These are phyloP conservation scores for Bombus sibiricus DNA, from an alignment of 1,140 invertebrate genomes.

Conservation along the genomic window DNA sequence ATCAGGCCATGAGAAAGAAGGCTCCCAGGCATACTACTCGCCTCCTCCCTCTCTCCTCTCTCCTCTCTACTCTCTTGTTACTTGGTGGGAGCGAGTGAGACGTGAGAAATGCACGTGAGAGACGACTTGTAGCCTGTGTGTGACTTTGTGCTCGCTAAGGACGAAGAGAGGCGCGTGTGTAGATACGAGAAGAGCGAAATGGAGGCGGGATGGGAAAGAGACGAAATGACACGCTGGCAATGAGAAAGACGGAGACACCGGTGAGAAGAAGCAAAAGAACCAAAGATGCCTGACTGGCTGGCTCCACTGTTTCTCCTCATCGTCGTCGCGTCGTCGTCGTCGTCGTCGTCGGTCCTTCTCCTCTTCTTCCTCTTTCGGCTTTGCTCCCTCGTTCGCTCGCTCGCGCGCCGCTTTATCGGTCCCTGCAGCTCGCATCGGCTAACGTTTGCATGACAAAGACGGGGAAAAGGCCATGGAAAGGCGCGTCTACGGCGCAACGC, in stretches of 20 bases:
- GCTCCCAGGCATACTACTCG: conserved; percentile 35
- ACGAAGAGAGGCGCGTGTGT: conserved; percentile 20
- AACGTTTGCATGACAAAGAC: conserved; percentile 61
- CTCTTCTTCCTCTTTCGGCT: conserved; percentile 9
- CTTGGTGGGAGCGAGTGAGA: conserved; percentile 26
- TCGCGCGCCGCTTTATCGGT: background rate
- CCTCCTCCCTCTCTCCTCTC: background rate
- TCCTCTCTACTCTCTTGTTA: background rate
- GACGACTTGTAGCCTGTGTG: background rate
- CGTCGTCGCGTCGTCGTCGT: conserved; percentile 27
- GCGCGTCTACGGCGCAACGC: conserved; percentile 30
- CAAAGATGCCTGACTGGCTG: conserved; percentile 33
- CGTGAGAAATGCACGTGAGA: conserved; percentile 29
- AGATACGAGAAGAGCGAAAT: conserved; percentile 30
- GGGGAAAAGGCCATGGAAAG: conserved; percentile 58
- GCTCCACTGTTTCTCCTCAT: conserved; percentile 34
- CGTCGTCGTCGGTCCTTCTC: conserved; percentile 2
- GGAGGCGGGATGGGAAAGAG: conserved; percentile 7
- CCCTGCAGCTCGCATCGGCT: background rate
- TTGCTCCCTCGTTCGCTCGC: background rate
- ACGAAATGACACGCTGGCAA: background rate
- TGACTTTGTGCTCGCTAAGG: background rate
- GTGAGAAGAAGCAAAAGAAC: conserved; percentile 56
- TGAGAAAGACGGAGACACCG: conserved; percentile 29
- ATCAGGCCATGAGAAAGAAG: conserved; percentile 65